Evolutionary conservation across 64 coral and sea anemone genomes (phyloP).

Genomic region (Stichodactyla mertensii): DNA sequence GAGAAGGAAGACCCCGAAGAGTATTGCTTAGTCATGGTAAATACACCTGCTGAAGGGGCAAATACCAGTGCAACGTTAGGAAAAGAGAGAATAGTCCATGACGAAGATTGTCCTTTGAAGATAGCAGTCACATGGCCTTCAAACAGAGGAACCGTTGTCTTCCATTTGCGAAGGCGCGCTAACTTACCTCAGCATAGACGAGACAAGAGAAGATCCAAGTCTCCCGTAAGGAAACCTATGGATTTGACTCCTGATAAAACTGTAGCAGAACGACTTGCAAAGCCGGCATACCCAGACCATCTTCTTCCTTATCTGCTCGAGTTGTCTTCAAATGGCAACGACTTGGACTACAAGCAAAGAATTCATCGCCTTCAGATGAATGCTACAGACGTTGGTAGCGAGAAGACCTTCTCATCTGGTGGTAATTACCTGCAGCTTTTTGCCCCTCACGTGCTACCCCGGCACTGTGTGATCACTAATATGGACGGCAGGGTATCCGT

Average conservation of each 20-base stretch:
- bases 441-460: constrained; percentile 66
- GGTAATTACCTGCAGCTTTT: constrained; percentile 52
- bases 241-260: constrained; percentile 55
- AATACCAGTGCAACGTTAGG: constrained; percentile 62
- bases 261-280: constrained; percentile 56
- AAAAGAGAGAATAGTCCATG: constrained; percentile 88
- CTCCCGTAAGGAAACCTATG: constrained; percentile 68
- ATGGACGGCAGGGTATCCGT: constrained; percentile 77
- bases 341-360: constrained; percentile 43
- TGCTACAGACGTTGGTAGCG: constrained; percentile 83
- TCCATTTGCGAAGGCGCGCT: constrained; percentile 79
- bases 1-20: constrained; percentile 86
- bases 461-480: constrained; percentile 85
- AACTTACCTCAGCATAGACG: constrained; percentile 75
- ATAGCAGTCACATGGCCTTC: constrained; percentile 93
- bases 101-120: constrained; percentile 79
- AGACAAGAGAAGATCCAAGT: constrained; percentile 75
- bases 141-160: constrained; percentile 74
- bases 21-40: constrained; percentile 93
- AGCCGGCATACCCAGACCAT: constrained; percentile 57
- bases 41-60: constrained; percentile 65
- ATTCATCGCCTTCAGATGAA: constrained; percentile 74
- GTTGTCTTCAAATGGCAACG: constrained; percentile 71
- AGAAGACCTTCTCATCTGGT: constrained; percentile 68
- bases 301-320: constrained; percentile 73